phyloP scores from a whole-genome alignment of 2,888 invertebrate species.

The Ypsolopha scabrella region DNA sequence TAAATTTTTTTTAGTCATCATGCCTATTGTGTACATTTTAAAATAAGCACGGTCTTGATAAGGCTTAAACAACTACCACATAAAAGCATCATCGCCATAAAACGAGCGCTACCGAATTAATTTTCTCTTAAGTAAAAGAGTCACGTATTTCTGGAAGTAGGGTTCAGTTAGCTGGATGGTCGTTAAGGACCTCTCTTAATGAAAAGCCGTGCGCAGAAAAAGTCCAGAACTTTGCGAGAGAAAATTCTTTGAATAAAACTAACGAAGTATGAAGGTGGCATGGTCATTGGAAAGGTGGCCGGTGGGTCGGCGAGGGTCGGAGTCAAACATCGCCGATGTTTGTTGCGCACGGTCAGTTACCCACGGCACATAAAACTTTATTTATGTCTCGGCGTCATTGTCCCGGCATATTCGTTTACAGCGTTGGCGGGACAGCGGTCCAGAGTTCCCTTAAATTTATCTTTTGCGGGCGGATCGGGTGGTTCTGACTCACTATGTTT shows the following conservation, averaged over 20 bases:
- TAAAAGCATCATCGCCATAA: background rate
- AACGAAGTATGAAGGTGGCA: constrained; percentile 5
- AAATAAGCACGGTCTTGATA: background rate
- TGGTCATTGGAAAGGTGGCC: background rate
- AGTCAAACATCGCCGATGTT: constrained; percentile 1
- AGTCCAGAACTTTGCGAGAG: background rate
- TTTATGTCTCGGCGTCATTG: constrained; percentile 28
- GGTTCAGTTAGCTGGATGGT: constrained; percentile 15
- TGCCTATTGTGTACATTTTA: too few species aligned
- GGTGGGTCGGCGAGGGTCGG: background rate
- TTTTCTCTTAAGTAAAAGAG: constrained; percentile 3
- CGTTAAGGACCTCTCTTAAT: constrained; percentile 17
- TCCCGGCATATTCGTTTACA: constrained; percentile 10
- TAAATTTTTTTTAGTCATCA: too few species aligned
- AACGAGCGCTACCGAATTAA: background rate
- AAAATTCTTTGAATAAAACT: background rate
- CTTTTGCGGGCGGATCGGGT: too few species aligned
- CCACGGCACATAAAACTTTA: constrained; percentile 44
- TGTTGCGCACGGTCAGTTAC: constrained; percentile 65
- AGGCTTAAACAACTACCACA: background rate
- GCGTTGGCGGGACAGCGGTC: background rate
- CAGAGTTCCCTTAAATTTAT: too few species aligned
- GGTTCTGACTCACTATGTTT: background rate
- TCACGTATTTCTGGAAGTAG: constrained; percentile 20
- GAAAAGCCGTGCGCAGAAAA: constrained; percentile 15